Base-by-base conservation (phyloP, 1,140 invertebrate species). In the Oryzaephilus surinamensis region DNA sequence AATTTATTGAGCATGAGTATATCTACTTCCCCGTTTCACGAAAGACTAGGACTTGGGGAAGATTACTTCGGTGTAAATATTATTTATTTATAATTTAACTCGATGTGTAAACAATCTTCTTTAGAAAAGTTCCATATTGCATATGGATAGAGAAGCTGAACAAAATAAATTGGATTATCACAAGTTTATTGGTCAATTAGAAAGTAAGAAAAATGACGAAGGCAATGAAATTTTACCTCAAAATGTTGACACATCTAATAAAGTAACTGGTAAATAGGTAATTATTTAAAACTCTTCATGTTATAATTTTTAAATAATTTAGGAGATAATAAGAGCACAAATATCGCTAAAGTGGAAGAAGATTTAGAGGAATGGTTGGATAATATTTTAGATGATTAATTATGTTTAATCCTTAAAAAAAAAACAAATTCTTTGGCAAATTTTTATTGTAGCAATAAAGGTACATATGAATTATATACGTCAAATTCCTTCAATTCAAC, bases 311-410 rank as follows among this genome's bases (percentile, higher is more conserved):
- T 3, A 10, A 31, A 23, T 12, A 18, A 18, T n/a, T 11, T 13
- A 30, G 13, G 10, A n/a, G 14, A 16, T 39, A 30, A n/a, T n/a
- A 28, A 11, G 11, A 18, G 21, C 15, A 18, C n/a, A 18, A 34
- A 18, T 11, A 11, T 11, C 16, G 17, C 18, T 19, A 30, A 43
- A 27, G n/a, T n/a, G n/a, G 17, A 38, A n/a, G 41, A 48, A 8
- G 39, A 45, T 14, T 43, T 55, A 17, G 48, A 53, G 19, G 15
- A 53, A 13, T 55, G 53, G 53, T 32, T 55, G 18, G 53, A 55
- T 38, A 44, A 53, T 38, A 44, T 55, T 43, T 45, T 55, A 31
- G 48, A 46, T 16, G 42, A 50, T 38, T 54, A 46, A 34, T 28
- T 24, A n/a, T 6, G 8, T 24, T 24, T 24, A 6, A n/a, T 3